Evolutionary conservation across 2,888 invertebrate genomes (phyloP).

Genomic region (Pterobdella sp.): DNA sequence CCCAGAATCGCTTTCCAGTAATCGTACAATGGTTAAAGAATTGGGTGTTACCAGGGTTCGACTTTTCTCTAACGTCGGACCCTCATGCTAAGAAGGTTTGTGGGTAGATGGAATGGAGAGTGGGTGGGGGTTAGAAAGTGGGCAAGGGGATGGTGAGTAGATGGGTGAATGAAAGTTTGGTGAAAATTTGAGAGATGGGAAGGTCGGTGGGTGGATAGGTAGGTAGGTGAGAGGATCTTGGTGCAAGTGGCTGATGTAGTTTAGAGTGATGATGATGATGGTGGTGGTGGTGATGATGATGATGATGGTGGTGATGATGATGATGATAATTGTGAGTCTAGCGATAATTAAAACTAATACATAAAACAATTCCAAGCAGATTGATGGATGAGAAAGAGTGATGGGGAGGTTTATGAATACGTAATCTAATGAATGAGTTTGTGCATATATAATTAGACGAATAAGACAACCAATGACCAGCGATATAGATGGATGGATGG

Average conservation of each 20-base stretch:
- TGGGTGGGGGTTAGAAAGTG: neutral
- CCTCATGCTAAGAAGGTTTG: constrained; percentile 60
- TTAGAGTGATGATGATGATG: neutral
- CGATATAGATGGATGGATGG: neutral
- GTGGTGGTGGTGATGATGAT: constrained; percentile 1
- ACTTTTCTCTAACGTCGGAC: constrained; percentile 52
- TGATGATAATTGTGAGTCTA: neutral
- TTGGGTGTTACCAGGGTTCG: constrained; percentile 68
- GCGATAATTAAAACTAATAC: no score
- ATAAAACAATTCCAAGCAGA: no score
- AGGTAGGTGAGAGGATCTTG: neutral
- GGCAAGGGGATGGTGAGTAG: neutral
- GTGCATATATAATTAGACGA: neutral
- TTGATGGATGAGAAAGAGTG: no score
- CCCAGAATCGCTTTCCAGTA: constrained; percentile 81
- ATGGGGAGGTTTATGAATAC: neutral
- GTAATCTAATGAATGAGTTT: neutral
- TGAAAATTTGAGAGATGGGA: neutral
- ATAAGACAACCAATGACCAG: neutral
- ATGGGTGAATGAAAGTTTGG: neutral
- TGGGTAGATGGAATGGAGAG: neutral
- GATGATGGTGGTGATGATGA: constrained; percentile 1
- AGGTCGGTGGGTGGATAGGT: neutral
- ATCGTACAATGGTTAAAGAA: constrained; percentile 79
- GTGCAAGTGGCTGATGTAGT: neutral